Base-by-base conservation (phyloP, 2,888 invertebrate species). In the Hetaerina titia region DNA sequence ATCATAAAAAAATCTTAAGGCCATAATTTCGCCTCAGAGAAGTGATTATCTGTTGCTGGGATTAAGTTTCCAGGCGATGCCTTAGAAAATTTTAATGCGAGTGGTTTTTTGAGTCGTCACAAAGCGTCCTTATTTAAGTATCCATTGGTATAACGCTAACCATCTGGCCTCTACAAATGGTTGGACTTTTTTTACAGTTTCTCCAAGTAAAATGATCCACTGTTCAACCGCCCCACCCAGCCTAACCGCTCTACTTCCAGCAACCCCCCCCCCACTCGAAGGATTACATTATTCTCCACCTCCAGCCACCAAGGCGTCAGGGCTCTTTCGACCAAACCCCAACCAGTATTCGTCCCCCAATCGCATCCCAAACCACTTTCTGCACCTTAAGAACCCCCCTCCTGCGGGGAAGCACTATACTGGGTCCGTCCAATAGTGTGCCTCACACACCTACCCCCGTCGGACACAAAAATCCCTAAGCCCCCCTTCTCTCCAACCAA, bases 211-310 rank as follows among this genome's bases (percentile, higher is more conserved):
- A 69, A 69, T n/a, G 8, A 69, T 69, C 88, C 88, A 19, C 19
- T 13, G 9, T 19, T n/a, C 19, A 58, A 89, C 89, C 89, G 57
- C 89, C 22, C 57, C 56, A 89, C 89, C n/a, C 89, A 22, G 89
- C 11, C 58, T n/a, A 56, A 89, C 89, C 89, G 58, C 89, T 22
- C 31, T 58, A 58, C 89, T 8, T 19, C 89, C 57, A n/a, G 19
- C 45, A 22, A 57, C 5, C 89, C n/a, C n/a, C 19, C 15, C 45
- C 88, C 31, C 88, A 15, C 89, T 57, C 56, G 89, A 45, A 89
- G 81, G 89, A 89, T 89, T 89, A 57, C 57, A 89, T 89, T 58
- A 89, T 58, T 58, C 89, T 89, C 89, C 89, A 19, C 57, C 89
- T 89, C 22, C 57, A 89, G 19, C 89, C 89, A 22, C 11, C 81